Evolutionary conservation across 2,888 invertebrate species (phyloP), one percentile per base, ranked within the genome.

Genomic region (Eupelmus urozonus): DNA sequence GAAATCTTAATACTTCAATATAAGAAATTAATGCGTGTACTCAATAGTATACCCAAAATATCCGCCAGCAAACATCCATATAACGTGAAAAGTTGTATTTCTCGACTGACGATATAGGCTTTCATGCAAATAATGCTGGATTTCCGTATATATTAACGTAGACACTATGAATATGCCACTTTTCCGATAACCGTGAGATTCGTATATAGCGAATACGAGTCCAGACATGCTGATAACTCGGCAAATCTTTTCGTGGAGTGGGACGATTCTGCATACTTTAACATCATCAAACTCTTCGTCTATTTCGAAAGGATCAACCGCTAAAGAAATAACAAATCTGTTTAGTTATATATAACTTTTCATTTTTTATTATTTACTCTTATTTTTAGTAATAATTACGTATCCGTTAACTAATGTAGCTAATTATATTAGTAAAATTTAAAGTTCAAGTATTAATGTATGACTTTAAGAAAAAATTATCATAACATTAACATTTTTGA

Each of bases 231-330:
- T 75, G 1, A 78, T 1, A 1, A 66, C 18, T 72, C 80, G 49
- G 16, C 77, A 75, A 0, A 66, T 0, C 55, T 75, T 78, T 62
- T 80, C 76, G 9, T 67, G 62, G 27, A 80, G 9, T 0, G 81
- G 78, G 2, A n/a, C 18, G 1, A 51, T 13, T 66, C 69, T 72
- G 2, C 16, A 23, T 53, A 55, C n/a, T n/a, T n/a, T 20, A 18
- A 49, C 23, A 1, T 60, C 76, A 57, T 53, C 73, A 27, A 76
- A 27, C 5, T 82, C 80, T 63, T 85, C 85, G 11, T 81, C 80
- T 5, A 86, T 84, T 29, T 80, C 34, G 25, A 81, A 57, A 3
- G 85, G 85, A 78, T 86, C 82, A n/a, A 85, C 80, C 11, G 83
- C 87, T 85, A 60, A 18, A 65, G 18, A 67, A 45, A n/a, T 66